These are phyloP conservation scores for Botia kubotai DNA, from an alignment of 2,797 vertebrate species.

Conservation along the genomic window DNA sequence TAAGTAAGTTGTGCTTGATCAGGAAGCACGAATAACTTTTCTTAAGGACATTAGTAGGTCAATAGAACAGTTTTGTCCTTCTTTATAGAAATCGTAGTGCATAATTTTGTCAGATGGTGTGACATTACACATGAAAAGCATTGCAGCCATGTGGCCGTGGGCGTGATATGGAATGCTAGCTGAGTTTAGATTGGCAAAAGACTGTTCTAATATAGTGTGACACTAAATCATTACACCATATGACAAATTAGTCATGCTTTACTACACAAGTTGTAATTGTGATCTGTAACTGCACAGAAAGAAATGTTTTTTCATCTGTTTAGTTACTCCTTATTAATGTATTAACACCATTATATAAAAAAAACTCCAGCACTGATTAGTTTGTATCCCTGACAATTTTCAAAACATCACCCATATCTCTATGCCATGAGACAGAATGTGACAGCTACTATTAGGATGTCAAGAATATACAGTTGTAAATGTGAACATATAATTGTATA, in stretches of 20 bases:
- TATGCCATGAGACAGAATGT: neutral
- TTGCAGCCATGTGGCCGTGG: neutral
- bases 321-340: slow-evolving; percentile 9
- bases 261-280: slow-evolving; percentile 8
- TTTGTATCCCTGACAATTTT: neutral
- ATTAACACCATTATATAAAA: neutral
- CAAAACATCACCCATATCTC: neutral
- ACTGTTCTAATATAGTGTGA: neutral
- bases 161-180: neutral
- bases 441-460: neutral
- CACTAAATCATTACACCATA: neutral
- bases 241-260: neutral
- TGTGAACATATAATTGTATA: neutral
- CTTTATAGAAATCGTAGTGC: neutral
- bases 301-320: neutral
- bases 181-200: neutral
- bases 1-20: too few relatives aligned
- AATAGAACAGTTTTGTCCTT: neutral
- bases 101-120: neutral
- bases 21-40: too few relatives aligned
- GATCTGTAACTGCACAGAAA: slow-evolving; percentile 17
- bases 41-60: neutral
- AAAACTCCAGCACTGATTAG: neutral
- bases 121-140: neutral
- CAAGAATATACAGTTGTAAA: neutral